Base-by-base conservation (phyloP, 1,140 invertebrate genomes). In the Brachionus manjavacas region DNA sequence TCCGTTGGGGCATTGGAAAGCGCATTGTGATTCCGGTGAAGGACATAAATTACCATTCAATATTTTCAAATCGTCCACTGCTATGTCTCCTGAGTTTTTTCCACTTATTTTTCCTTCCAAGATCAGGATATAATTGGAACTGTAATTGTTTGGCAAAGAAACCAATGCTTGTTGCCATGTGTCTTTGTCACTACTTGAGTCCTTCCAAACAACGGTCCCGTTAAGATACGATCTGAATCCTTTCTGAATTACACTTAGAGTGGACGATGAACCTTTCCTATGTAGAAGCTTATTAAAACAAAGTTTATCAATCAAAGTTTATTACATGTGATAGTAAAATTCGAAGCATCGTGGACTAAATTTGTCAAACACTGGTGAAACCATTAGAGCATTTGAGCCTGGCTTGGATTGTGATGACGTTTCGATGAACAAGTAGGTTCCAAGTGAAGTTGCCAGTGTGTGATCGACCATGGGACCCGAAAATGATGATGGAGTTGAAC, bases 401-500 rank as follows among this genome's bases (percentile, higher is more conserved):
- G 25, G 28, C 12, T 74, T 28, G 1, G 68, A 39, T 41, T 72
- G 68, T 41, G 31, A 39, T 72, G 28, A 46, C 6, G 85, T 83
- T 23, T 87, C 86, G 12, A 86, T 49, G 46, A 85, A 87, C 8
- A 87, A 14, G 49, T 87, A 87, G 49, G 78, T 80, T 14, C 86
- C 87, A 46, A 68, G 39, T 6, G 84, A 81, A 14, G 86, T 86
- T 7, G 85, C 85, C 16, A 80, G 84, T 9, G 86, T 88, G 60
- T 87, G 86, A 81, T 88, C 87, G 20, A 86, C 55, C 16, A 28
- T 78, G 52, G 87, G 87, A 35, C 85, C 85, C 8, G 60, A 64
- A 39, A 31, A 81, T 23, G 6, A 14, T 41, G 43, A 66, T 35
- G 79, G 60, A 8, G 83, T 85, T 39, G 41, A 55, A 2, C 84